phyloP scores from a whole-genome alignment of 2,888 invertebrate species.

The Drosophila testacea region DNA sequence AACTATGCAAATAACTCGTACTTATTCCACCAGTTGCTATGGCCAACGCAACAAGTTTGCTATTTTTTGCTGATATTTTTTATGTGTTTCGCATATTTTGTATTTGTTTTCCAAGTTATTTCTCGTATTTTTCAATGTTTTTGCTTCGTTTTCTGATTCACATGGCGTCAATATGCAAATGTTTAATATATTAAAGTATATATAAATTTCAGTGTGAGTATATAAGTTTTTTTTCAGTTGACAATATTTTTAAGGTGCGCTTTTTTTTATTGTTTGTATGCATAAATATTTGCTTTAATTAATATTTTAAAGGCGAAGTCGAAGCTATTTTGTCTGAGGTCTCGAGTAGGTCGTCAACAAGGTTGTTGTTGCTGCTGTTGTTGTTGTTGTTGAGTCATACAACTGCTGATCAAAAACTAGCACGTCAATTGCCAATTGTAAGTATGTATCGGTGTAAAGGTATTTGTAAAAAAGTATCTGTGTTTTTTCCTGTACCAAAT shows the following conservation, averaged over 20 bases:
- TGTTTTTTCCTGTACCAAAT: not conserved
- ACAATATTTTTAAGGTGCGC: constrained; percentile 30
- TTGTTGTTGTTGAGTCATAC: constrained; percentile 38
- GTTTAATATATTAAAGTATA: constrained; percentile 10
- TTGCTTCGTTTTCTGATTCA: constrained; percentile 40
- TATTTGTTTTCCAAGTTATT: constrained; percentile 13
- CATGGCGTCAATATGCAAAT: constrained; percentile 18
- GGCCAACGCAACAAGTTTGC: constrained; percentile 66
- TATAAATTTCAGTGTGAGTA: constrained; percentile 1
- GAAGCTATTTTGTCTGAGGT: constrained; percentile 25
- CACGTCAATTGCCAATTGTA: constrained; percentile 15
- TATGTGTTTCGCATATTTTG: constrained; percentile 12
- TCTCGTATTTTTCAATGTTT: constrained; percentile 33
- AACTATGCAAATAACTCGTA: constrained; percentile 37
- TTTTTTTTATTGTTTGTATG: constrained; percentile 15
- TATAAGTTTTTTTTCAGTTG: constrained; percentile 9
- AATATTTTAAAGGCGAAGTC: constrained; percentile 43
- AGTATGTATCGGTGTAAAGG: not conserved
- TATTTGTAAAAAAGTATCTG: not conserved
- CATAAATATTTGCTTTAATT: constrained; percentile 54
- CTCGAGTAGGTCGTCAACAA: constrained; percentile 16
- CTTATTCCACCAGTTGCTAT: constrained; percentile 47
- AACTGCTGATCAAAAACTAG: constrained; percentile 18
- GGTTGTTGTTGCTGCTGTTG: constrained; percentile 4
- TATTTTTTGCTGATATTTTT: constrained; percentile 9